Percentiles rank a stretch among this genome's conserved stretches.
Evolutionary conservation across 2,797 vertebrate species (phyloP).

Genomic region (Pteronotus mesoamericanus): DNA sequence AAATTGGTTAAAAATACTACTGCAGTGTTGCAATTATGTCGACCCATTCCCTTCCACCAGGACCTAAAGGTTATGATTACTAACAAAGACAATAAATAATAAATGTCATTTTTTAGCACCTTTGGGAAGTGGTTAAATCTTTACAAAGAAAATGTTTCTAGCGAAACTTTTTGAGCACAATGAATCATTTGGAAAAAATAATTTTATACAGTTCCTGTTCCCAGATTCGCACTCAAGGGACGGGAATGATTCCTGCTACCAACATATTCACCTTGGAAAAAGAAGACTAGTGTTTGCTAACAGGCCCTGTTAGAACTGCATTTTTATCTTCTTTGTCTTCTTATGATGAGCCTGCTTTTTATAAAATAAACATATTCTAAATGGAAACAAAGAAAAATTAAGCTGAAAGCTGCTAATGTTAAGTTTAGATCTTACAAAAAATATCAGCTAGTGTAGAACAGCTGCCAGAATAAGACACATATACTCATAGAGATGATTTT

Average conservation of each 20-base stretch:
- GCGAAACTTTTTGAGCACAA: not conserved
- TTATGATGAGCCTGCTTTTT: conserved; percentile 78
- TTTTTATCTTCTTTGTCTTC: conserved; percentile 61
- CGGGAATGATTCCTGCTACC: conserved; percentile 48
- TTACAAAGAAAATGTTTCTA: conserved; percentile 32
- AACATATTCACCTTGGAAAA: conserved; percentile 47
- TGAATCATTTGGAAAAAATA: conserved; percentile 13
- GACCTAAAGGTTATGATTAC: not conserved
- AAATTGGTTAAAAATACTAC: not conserved
- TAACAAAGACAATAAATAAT: conserved; percentile 48
- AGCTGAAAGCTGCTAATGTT: conserved; percentile 76
- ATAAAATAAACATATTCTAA: conserved; percentile 66
- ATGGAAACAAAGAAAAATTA: conserved; percentile 75
- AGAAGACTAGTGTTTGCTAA: conserved; percentile 70
- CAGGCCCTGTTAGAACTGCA: conserved; percentile 1
- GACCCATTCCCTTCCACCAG: not conserved
- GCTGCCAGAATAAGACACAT: conserved; percentile 80
- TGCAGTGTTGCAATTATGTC: not conserved
- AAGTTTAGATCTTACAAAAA: conserved; percentile 76
- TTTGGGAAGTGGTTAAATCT: conserved; percentile 22
- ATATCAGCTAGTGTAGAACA: conserved; percentile 74
- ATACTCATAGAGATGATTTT: conserved; percentile 71
- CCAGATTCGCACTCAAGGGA: conserved; percentile 54
- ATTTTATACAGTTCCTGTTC: conserved; percentile 42
- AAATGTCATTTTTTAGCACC: conserved; percentile 30